Evolutionary conservation across 2,888 invertebrate species (phyloP).

Genomic region (Cantharis lateralis): DNA sequence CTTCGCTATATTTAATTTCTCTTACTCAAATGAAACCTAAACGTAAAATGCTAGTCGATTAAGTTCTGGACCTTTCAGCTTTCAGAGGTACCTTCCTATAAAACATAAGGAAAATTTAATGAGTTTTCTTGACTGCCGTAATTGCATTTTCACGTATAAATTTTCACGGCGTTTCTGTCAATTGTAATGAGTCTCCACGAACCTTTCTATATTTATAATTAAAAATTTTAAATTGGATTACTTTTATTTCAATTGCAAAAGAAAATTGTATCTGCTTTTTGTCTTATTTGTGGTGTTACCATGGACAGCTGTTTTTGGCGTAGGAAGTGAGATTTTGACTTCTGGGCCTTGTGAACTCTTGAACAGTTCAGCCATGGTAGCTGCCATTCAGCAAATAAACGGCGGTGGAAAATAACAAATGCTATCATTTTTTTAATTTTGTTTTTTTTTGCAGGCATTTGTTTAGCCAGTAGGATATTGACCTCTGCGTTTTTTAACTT

Average conservation of each 20-base stretch:
- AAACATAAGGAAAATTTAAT: constrained; percentile 16
- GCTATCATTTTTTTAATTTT: too few species aligned
- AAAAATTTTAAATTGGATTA: background rate
- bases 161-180: background rate
- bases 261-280: background rate
- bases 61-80: background rate
- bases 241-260: background rate
- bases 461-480: background rate
- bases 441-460: background rate
- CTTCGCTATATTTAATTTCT: background rate
- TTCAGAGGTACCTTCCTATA: constrained; percentile 4
- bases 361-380: too few species aligned
- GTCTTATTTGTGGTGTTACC: background rate
- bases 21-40: background rate
- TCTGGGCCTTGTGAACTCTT: too few species aligned
- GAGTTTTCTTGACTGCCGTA: constrained; percentile 19
- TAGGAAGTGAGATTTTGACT: too few species aligned
- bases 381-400: too few species aligned
- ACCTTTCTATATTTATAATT: background rate
- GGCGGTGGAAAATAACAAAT: too few species aligned
- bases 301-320: too few species aligned
- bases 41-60: background rate
- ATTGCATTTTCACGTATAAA: constrained; percentile 5
- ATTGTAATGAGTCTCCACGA: background rate
- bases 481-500: background rate